Base-by-base conservation (phyloP, 2,797 vertebrate genomes). In the Amphiprion clarkii region DNA sequence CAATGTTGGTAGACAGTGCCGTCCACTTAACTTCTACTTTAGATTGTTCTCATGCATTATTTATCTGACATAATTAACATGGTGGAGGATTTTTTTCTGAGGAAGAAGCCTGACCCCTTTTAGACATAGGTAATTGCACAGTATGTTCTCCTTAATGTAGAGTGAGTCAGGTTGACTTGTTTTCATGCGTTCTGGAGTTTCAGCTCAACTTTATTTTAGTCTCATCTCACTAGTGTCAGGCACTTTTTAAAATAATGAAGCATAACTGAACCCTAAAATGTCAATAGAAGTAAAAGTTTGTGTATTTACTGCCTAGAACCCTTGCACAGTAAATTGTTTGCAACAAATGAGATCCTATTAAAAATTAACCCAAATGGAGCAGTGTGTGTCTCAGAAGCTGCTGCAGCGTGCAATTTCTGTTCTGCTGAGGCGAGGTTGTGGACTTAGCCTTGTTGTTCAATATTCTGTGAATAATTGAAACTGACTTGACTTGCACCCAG, bases 401-500 rank as follows among this genome's bases (percentile, higher is more conserved):
- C 91, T 93, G 92, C 75, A 58, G 78, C 48, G 31, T 86, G 91
- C 76, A 42, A 39, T 87, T 93, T 87, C 79, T 84, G 72, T 90
- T 93, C 76, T 90, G 93, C 93, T 93, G 93, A 93, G 87, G 79
- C 55, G 12, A 89, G 84, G 77, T 82, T 89, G 84, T 86, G 79
- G 89, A 86, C 73, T 88, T 77, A 79, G 77, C 66, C 85, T 82
- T 87, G 87, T 89, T 93, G 88, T 93, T 92, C 88, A 91, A 90
- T 92, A 93, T 84, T 82, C 82, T 90, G 85, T 94, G 86, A 94
- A 94, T 94, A 93, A 95, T 92, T 94, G 74, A 94, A 94, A 89
- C 76, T 65, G 78, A 86, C 79, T 86, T 88, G 74, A 73, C 75
- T 88, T 83, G 48, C 19, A 21, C 78, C 64, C 14, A 55, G 39